phyloP scores from a whole-genome alignment of 2,113 vertebrate species.

The Atlantisia rogersi region DNA sequence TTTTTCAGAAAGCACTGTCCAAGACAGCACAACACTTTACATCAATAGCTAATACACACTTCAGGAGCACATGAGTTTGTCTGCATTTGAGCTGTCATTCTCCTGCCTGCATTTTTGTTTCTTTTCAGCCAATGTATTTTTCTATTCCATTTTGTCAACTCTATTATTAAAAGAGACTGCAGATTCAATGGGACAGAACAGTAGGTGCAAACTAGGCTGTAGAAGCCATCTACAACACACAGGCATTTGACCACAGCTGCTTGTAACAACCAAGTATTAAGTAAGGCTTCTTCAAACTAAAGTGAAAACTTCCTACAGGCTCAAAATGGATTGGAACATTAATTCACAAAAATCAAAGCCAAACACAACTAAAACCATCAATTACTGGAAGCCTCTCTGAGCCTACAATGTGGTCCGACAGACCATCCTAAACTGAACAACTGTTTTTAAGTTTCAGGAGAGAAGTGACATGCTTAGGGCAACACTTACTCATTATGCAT shows the following conservation, averaged over 20 bases:
- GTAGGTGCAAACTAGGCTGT: background rate
- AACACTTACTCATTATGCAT: rapidly evolving
- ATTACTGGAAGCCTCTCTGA: background rate
- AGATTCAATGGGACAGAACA: background rate
- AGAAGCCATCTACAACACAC: background rate
- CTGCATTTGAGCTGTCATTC: background rate
- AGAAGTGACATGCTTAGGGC: background rate
- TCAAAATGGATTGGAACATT: background rate
- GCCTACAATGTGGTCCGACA: background rate
- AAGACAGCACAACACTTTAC: background rate
- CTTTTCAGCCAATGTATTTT: background rate
- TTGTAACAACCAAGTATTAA: background rate
- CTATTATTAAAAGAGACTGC: background rate
- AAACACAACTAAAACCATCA: background rate
- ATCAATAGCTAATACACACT: rapidly evolving
- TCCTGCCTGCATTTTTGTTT: background rate
- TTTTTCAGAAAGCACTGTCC: background rate
- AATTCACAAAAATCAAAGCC: background rate
- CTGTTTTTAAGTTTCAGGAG: background rate
- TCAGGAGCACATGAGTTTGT: background rate
- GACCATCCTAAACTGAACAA: background rate
- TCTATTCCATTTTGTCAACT: background rate
- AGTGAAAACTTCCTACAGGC: background rate
- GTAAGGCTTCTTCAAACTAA: background rate
- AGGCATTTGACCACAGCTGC: background rate